Conservation (phyloP, 2,113 vertebrate genomes). For the Alligator sinensis region DNA sequence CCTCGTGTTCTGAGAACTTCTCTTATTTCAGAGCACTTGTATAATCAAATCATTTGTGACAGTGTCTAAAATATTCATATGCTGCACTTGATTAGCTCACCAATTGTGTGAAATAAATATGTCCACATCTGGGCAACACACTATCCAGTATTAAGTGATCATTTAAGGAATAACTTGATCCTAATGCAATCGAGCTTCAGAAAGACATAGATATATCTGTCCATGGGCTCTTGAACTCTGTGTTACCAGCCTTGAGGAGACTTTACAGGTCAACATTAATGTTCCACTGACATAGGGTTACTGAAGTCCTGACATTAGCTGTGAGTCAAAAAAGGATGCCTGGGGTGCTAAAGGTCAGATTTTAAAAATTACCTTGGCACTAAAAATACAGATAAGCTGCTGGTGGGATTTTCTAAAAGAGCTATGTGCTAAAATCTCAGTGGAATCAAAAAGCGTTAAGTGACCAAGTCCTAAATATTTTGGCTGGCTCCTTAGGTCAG, state of each 20-base stretch:
- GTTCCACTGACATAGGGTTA: not conserved
- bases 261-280: not conserved
- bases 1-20: accelerated
- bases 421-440: not conserved
- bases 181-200: not conserved
- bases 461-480: not conserved
- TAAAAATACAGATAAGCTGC: not conserved
- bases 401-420: not conserved
- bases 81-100: not conserved
- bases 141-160: slow-evolving; percentile 2
- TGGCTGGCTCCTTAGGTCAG: not conserved
- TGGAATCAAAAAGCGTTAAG: not conserved
- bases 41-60: not conserved
- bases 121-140: not conserved
- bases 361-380: not conserved
- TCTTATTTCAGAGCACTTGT: not conserved
- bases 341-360: not conserved
- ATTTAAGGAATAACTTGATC: not conserved
- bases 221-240: not conserved
- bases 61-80: not conserved
- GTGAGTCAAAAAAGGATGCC: not conserved
- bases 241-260: not conserved
- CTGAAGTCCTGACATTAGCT: not conserved
- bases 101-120: not conserved
- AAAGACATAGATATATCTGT: not conserved